phyloP scores from a whole-genome alignment of 2,797 vertebrate genomes.

The Sparus aurata region DNA sequence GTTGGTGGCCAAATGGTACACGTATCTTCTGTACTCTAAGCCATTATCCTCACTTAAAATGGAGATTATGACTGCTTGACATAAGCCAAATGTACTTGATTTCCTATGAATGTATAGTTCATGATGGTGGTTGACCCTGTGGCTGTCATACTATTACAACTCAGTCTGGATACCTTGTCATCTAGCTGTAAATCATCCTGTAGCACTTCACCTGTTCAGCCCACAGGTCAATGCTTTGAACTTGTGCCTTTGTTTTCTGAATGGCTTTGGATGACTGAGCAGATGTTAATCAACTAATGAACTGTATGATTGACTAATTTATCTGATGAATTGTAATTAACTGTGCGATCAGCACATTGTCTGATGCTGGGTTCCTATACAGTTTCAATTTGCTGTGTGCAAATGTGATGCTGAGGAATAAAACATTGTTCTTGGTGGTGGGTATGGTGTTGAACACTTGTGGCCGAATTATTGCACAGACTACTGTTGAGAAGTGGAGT shows the following conservation, averaged over 20 bases:
- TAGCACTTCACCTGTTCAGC: conserved; percentile 6
- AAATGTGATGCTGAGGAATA: conserved; percentile 5
- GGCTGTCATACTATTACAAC: conserved; percentile 2
- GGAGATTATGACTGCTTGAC: conserved; percentile 6
- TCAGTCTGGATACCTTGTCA: background rate
- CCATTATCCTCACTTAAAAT: conserved; percentile 9
- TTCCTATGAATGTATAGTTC: conserved; percentile 32
- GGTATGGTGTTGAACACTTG: conserved; percentile 84
- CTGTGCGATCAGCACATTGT: conserved; percentile 85
- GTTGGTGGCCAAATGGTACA: conserved; percentile 4
- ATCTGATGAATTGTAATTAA: conserved; percentile 77
- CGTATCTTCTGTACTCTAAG: background rate
- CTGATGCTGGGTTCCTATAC: conserved; percentile 54
- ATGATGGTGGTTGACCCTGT: conserved; percentile 30
- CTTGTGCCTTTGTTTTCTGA: conserved; percentile 64
- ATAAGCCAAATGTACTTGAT: conserved; percentile 24
- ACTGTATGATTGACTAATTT: conserved; percentile 45
- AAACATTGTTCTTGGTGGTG: conserved; percentile 83
- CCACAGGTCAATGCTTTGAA: conserved; percentile 14
- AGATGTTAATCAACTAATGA: conserved; percentile 16
- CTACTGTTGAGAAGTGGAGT: conserved; percentile 83
- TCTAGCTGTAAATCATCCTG: conserved; percentile 22
- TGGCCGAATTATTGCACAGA: conserved; percentile 71
- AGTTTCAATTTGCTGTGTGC: conserved; percentile 76
- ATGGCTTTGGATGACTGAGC: conserved; percentile 47